phyloP scores from a whole-genome alignment of 2,797 vertebrate genomes.

The Bradypodion pumilum region DNA sequence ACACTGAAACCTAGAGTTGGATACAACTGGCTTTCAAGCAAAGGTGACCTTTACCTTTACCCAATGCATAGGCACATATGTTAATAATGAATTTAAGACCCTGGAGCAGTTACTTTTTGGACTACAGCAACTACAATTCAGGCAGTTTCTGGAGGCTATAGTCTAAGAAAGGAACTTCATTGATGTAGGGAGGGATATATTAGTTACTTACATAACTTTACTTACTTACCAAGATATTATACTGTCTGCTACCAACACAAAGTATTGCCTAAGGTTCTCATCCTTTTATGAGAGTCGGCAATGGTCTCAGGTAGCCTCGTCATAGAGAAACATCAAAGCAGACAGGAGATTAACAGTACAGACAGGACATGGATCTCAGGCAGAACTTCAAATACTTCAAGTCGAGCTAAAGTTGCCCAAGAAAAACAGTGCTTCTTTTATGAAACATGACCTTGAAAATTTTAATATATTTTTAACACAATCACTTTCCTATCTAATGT shows the following conservation, averaged over 20 bases:
- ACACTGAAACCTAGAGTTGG: too few relatives aligned
- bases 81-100: too few relatives aligned
- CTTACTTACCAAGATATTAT: constrained; percentile 21
- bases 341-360: constrained; percentile 52
- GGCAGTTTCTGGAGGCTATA: too few relatives aligned
- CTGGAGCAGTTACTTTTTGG: too few relatives aligned
- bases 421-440: constrained; percentile 61
- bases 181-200: too few relatives aligned
- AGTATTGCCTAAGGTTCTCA: constrained; percentile 32
- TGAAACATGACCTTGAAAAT: constrained; percentile 60
- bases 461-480: constrained; percentile 61
- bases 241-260: constrained; percentile 43
- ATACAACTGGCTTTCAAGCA: too few relatives aligned
- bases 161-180: too few relatives aligned
- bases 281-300: constrained; percentile 41
- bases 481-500: constrained; percentile 51
- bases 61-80: too few relatives aligned
- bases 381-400: constrained; percentile 61
- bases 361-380: constrained; percentile 51
- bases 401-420: constrained; percentile 59
- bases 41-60: too few relatives aligned
- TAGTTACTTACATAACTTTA: too few relatives aligned
- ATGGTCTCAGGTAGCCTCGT: constrained; percentile 50
- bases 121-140: too few relatives aligned
- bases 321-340: constrained; percentile 63